A percentile compares a stretch with the other conserved stretches of the same genome.
Conservation (phyloP, 1,140 invertebrate genomes). For the Dreissena polymorpha region DNA sequence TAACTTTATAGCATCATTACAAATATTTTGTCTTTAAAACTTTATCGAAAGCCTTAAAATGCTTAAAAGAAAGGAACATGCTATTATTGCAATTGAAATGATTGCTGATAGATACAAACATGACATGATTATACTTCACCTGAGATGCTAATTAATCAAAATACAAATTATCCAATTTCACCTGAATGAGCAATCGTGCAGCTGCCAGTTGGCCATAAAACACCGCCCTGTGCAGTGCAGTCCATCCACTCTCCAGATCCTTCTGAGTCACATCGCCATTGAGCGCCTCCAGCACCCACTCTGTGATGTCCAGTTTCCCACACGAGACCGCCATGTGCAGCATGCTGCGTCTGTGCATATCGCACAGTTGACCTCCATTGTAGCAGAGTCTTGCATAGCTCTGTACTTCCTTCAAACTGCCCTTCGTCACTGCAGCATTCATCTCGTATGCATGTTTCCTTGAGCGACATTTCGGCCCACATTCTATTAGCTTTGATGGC, state of each 20-base stretch:
- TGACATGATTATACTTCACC: no score
- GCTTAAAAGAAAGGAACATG: no score
- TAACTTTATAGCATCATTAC: no score
- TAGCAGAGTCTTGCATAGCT: constrained; percentile 80
- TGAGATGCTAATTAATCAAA: no score
- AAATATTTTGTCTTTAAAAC: no score
- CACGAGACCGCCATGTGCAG: constrained; percentile 87
- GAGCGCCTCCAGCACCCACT: constrained; percentile 85
- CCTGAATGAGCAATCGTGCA: constrained; percentile 84
- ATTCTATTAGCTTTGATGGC: constrained; percentile 68
- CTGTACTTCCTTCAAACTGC: constrained; percentile 71
- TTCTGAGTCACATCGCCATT: constrained; percentile 83
- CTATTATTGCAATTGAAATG: no score
- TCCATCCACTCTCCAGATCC: constrained; percentile 88
- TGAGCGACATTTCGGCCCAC: constrained; percentile 82
- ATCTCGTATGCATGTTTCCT: constrained; percentile 83
- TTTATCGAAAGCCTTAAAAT: no score
- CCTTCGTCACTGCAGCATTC: constrained; percentile 83
- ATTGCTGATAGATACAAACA: no score
- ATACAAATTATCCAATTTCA: constrained; percentile 58
- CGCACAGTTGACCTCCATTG: constrained; percentile 80
- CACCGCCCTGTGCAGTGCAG: constrained; percentile 87
- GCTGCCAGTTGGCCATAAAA: constrained; percentile 88
- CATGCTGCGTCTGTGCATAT: constrained; percentile 83
- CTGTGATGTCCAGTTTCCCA: constrained; percentile 83